Base-by-base conservation (phyloP, 1,140 invertebrate species). In the Calephelis nemesis region DNA sequence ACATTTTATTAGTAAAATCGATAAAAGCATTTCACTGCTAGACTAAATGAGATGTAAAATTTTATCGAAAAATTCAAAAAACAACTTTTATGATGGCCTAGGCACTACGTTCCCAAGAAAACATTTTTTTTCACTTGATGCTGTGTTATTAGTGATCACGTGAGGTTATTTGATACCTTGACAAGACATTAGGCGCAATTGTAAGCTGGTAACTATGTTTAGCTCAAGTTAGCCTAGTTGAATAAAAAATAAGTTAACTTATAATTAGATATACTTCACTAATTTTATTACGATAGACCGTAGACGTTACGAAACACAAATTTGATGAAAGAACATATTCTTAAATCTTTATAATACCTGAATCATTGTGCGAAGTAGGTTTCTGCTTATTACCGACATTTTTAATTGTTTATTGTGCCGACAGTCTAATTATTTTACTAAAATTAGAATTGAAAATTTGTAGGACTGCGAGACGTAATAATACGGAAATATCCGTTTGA, bases 311-410 rank as follows among this genome's bases (percentile, higher is more conserved):
- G 87, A 89, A 89, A 89, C 85, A 82, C 64, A 62, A 74, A 71
- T 11, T 54, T 5, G 52, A 10, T 19, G 52, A 10, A 9, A 19
- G n/a, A 40, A 15, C 8, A 63, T 42, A 47, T 9, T 47, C 11
- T 10, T 47, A 10, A 15, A 45, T 13, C 9, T 19, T 45, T 13
- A 54, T 49, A 54, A 50, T 73, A 91, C 88, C 88, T 91, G 88
- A 30, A 83, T 63, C 48, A 91, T 71, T 40, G 85, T 77, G 66
- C 88, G 81, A 62, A 85, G 82, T 68, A 88, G 65, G 69, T 89
- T 91, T 76, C 87, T 84, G 60, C 77, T 80, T 65, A 91, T 84
- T 45, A 88, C 69, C 62, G 88, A 84, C 88, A 89, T 87, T 64
- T 71, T 71, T 47, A 63, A 45, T 11, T 15, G 48, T 39, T 65